Conservation (phyloP, 2,888 invertebrate genomes). For the Sepiola atlantica region DNA sequence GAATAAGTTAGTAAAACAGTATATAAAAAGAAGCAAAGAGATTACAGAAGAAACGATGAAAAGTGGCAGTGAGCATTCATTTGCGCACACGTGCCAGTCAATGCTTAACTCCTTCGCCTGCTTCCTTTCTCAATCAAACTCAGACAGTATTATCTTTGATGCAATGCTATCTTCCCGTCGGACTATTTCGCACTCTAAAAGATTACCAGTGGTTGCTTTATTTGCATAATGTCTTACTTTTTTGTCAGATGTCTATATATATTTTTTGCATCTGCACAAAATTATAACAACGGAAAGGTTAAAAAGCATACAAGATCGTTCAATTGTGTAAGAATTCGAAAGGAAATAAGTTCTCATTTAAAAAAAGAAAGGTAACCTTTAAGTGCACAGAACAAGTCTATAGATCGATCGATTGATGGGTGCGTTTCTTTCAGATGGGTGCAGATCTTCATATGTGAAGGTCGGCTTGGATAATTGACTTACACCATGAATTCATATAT, state of each 20-base stretch:
- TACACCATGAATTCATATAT: too few species aligned
- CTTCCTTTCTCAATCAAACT: background rate
- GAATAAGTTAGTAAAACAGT: too few species aligned
- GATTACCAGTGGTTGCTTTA: background rate
- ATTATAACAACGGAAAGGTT: background rate
- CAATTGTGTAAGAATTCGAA: background rate
- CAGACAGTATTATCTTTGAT: background rate
- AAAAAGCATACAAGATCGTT: background rate
- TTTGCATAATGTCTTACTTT: background rate
- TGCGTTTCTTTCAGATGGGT: background rate
- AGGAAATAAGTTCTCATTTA: background rate
- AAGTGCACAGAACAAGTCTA: background rate
- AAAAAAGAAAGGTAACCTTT: background rate
- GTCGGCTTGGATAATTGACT: too few species aligned
- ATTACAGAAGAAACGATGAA: too few species aligned
- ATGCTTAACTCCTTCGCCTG: background rate
- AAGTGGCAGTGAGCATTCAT: background rate
- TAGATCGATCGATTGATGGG: background rate
- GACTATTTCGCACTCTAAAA: slow-evolving; percentile 21
- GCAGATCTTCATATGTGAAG: background rate
- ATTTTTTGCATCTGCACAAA: background rate
- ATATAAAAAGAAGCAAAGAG: too few species aligned
- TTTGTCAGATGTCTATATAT: background rate
- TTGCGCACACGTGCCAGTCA: background rate
- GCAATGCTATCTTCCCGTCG: background rate